Conservation (phyloP, 2,797 vertebrate genomes). For the Ispidina lecontei region DNA sequence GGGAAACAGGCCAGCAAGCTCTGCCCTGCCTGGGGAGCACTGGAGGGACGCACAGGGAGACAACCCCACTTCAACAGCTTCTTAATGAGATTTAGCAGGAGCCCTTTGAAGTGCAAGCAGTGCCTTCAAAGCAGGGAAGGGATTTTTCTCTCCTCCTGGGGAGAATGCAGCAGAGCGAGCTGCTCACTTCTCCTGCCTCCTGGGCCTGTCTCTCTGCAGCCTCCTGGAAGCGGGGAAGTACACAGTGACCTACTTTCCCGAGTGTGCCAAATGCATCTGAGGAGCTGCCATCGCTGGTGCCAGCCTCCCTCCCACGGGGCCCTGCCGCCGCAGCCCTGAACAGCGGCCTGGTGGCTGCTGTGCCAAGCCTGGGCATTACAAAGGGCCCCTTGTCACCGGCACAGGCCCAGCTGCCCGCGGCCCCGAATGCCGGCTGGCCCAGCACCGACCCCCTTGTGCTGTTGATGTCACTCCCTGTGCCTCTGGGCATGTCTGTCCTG, state of each 20-base stretch:
- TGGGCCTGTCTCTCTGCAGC: background rate
- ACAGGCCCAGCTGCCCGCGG: background rate
- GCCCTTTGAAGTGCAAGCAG: background rate
- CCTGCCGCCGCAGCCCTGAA: accelerated
- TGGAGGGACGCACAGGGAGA: background rate
- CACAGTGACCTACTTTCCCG: conserved; percentile 56
- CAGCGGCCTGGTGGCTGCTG: accelerated
- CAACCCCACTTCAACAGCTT: background rate
- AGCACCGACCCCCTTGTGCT: background rate
- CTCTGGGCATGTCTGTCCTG: accelerated
- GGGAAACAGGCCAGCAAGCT: background rate
- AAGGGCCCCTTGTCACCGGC: conserved; percentile 37
- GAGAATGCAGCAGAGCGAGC: background rate
- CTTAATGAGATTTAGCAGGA: background rate
- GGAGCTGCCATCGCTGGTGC: background rate
- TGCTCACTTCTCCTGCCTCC: background rate
- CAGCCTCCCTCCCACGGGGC: background rate
- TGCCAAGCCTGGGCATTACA: accelerated
- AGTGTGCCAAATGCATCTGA: background rate
- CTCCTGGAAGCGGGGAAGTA: conserved; percentile 26
- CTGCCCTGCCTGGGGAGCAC: accelerated
- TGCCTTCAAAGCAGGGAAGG: background rate
- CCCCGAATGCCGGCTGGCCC: accelerated
- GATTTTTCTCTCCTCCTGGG: background rate
- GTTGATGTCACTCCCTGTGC: background rate